Percentiles rank a stretch among this genome's conserved stretches.
phyloP scores from a whole-genome alignment of 2,888 invertebrate species.

The Dione vanillae region DNA sequence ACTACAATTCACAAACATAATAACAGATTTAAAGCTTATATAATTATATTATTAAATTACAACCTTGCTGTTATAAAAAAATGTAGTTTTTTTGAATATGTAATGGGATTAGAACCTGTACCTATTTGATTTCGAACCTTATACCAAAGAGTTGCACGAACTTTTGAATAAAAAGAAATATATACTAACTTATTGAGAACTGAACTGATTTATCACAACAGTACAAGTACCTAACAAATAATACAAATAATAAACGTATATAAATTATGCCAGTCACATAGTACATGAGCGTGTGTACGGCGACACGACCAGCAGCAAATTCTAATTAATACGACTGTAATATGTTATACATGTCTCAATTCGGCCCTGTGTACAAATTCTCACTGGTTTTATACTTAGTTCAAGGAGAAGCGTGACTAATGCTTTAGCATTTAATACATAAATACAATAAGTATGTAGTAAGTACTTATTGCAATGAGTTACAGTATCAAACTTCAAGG shows the following conservation, averaged over 20 bases:
- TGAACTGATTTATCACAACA: too few relatives aligned
- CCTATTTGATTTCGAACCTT: too few relatives aligned
- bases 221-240: too few relatives aligned
- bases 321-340: not conserved
- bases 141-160: too few relatives aligned
- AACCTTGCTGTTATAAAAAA: too few relatives aligned
- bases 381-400: not conserved
- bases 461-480: not conserved
- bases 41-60: too few relatives aligned
- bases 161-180: too few relatives aligned
- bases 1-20: too few relatives aligned
- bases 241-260: not conserved
- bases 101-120: too few relatives aligned
- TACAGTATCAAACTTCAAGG: not conserved
- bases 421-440: constrained; percentile 4
- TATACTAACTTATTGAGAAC: too few relatives aligned
- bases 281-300: not conserved
- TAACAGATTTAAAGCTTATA: too few relatives aligned
- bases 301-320: not conserved
- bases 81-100: too few relatives aligned
- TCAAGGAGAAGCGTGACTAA: constrained; percentile 13
- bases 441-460: not conserved
- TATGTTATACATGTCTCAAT: constrained; percentile 4
- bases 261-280: not conserved
- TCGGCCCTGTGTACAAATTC: constrained; percentile 6